Percentiles rank a stretch among this genome's conserved stretches.
These are phyloP conservation scores for Sarcophaga peregrina DNA, from an alignment of 1,140 invertebrate genomes.

Conservation along the genomic window DNA sequence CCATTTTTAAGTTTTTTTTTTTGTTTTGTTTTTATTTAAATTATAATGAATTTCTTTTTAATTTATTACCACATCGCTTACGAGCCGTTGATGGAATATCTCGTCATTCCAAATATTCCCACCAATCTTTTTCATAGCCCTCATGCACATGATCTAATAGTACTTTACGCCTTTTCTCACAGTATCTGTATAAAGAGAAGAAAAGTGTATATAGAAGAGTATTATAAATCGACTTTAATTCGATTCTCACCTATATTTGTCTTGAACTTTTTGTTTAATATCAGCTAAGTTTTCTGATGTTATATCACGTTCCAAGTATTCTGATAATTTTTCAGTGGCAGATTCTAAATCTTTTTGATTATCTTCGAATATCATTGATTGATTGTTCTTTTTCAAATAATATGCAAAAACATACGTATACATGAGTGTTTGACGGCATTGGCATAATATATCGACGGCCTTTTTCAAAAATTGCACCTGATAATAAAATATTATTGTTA, in stretches of 20 bases:
- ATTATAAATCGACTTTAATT: no score
- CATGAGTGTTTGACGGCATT: conserved; percentile 97
- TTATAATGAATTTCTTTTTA: conserved; percentile 41
- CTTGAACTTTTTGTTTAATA: conserved; percentile 99
- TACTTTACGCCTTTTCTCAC: conserved; percentile 94
- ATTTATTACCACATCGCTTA: conserved; percentile 33
- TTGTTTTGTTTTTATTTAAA: conserved; percentile 32
- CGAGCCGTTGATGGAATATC: conserved; percentile 44
- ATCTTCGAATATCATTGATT: conserved; percentile 98
- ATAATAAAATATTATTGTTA: no score
- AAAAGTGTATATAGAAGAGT: not conserved
- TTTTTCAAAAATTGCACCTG: conserved; percentile 97
- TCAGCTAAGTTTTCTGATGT: conserved; percentile 96
- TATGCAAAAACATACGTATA: conserved; percentile 99
- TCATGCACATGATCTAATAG: conserved; percentile 96
- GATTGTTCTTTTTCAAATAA: conserved; percentile 97
- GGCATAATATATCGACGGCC: conserved; percentile 97
- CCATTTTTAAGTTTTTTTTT: no score
- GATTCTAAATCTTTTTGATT: conserved; percentile 98
- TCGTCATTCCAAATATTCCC: conserved; percentile 90
- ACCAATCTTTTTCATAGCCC: conserved; percentile 98
- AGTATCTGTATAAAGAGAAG: conserved; percentile 79
- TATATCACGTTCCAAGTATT: conserved; percentile 98
- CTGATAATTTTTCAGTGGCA: conserved; percentile 95
- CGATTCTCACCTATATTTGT: conserved; percentile 95